Evolutionary conservation across 2,797 vertebrate genomes (phyloP), one percentile per base, ranked within the genome.

Genomic region (Pachyuromys duprasi): DNA sequence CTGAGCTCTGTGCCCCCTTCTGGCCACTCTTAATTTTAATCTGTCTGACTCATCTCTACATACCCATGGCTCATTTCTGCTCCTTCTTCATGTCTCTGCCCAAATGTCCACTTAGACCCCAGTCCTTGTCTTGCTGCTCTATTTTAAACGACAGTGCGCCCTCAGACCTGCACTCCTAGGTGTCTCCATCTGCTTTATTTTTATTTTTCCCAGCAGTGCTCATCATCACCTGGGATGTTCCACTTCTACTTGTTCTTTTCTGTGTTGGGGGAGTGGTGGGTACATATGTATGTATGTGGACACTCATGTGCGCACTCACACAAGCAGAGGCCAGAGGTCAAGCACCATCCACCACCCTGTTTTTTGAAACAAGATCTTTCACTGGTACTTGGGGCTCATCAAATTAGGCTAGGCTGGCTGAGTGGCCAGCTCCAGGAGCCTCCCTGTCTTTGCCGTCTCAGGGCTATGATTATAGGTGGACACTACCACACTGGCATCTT

Each of bases 111-210:
- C 80, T 39, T 78, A 57, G 60, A 57, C 12, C 3, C 57, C 60
- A 39, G 75, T 39, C 79, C 72, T 90, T 82, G 49, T 84, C 76
- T 65, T 72, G 86, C 28, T 24, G 72, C 22, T 49, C 49, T 70
- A 18, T 63, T 75, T 60, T 92, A 87, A 89, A 87, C 67, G 39
- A 65, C 22, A 60, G 65, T n/a, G 79, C 4, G 17, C 49, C 14
- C 15, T 91, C 57, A 86, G 1, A 1, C 18, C 9, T 20, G 2
- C 31, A 89, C 33, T 94, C 69, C 36, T 45, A 75, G 65, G 14
- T 24, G 18, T 78, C 70, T 95, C 70, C 86, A 65, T 13, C 65
- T 80, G 14, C 15, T 80, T 70, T 83, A 33, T 93, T 93, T 93
- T 89, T 80, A 53, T 87, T 86, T 92, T 88, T 79, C 26, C 89